Conservation (phyloP, 1,140 invertebrate species). For the Zaprionus taronus region DNA sequence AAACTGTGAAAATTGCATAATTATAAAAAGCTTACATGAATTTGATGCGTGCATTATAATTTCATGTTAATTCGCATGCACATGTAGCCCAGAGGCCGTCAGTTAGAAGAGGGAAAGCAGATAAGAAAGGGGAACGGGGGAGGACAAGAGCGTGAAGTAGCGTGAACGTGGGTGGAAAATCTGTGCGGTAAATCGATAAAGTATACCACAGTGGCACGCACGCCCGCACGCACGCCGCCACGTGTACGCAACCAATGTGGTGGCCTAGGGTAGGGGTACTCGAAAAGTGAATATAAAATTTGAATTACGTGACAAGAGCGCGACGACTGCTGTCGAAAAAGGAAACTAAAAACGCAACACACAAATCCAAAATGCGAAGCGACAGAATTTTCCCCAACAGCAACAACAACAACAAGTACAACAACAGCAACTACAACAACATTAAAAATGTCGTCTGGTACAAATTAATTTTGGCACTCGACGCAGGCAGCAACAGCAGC, state of each 20-base stretch:
- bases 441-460: slow-evolving; percentile 81
- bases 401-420: slow-evolving; percentile 7
- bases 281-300: slow-evolving; percentile 72
- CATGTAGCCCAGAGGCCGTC: slow-evolving; percentile 6
- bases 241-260: slow-evolving; percentile 28
- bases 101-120: no score
- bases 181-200: slow-evolving; percentile 69
- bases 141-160: slow-evolving; percentile 5
- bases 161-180: slow-evolving; percentile 14
- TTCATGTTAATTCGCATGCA: slow-evolving; percentile 63
- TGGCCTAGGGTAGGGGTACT: background rate
- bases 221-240: slow-evolving; percentile 25
- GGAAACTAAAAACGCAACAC: slow-evolving; percentile 58
- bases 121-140: background rate
- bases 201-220: slow-evolving; percentile 39
- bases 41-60: slow-evolving; percentile 66
- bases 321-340: slow-evolving; percentile 33
- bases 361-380: slow-evolving; percentile 51
- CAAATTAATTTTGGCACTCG: slow-evolving; percentile 74
- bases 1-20: slow-evolving; percentile 69
- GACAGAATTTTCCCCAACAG: slow-evolving; percentile 10
- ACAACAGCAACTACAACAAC: slow-evolving; percentile 32
- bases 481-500: background rate
- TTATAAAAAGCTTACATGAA: slow-evolving; percentile 56
- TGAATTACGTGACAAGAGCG: slow-evolving; percentile 77